A percentile compares a stretch with the other conserved stretches of the same genome.
phyloP scores from a whole-genome alignment of 2,113 vertebrate species.

The Cololabis saira region DNA sequence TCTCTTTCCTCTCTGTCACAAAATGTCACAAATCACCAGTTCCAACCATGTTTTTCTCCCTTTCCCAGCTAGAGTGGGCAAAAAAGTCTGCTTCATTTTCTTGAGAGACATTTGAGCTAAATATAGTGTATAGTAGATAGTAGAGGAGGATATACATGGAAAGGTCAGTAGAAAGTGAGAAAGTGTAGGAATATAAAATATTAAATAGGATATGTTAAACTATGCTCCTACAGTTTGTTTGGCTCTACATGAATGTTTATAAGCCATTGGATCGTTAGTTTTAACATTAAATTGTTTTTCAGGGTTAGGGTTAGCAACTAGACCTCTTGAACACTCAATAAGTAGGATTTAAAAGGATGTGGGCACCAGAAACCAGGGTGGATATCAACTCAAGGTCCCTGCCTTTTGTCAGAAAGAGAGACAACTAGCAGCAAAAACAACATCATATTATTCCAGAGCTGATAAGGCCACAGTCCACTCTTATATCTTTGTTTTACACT shows the following conservation, averaged over 20 bases:
- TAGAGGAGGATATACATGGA: conserved; percentile 10
- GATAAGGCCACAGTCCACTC: conserved; percentile 27
- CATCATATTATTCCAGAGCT: conserved; percentile 17
- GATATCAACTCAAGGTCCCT: conserved; percentile 31
- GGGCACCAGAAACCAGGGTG: conserved; percentile 13
- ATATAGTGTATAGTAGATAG: conserved; percentile 9
- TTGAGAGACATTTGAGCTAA: conserved; percentile 18
- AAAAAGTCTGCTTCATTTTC: conserved; percentile 30
- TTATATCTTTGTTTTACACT: conserved; percentile 54
- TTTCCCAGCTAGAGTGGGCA: not conserved
- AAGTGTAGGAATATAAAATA: conserved; percentile 12
- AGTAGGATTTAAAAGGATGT: not conserved
- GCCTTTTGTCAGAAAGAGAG: conserved; percentile 33
- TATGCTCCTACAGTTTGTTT: not conserved
- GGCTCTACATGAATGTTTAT: not conserved
- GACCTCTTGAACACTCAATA: no score
- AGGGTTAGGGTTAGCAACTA: no score
- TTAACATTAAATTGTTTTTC: not conserved
- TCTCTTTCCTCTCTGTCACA: conserved; percentile 21
- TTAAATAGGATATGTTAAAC: conserved; percentile 26
- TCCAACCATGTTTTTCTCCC: not conserved
- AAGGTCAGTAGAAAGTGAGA: conserved; percentile 37
- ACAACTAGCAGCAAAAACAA: conserved; percentile 26
- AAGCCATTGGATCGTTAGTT: not conserved
- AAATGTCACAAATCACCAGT: conserved; percentile 45